Conservation (phyloP, 92 coral and sea anemone species). For the Bergia puertoricense region DNA sequence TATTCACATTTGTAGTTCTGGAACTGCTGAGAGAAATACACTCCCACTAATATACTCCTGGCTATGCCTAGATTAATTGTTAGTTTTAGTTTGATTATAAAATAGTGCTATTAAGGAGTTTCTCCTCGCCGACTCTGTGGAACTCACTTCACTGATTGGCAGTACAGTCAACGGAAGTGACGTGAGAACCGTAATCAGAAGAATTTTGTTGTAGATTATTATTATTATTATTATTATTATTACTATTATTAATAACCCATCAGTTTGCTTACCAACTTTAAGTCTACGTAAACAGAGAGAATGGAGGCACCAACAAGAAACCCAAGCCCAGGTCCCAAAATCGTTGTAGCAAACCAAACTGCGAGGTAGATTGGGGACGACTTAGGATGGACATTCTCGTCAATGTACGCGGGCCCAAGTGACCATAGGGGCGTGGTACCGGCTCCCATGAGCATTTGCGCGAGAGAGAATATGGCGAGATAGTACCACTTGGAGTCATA, state of each 20-base stretch:
- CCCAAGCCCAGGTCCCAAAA: slow-evolving; percentile 86
- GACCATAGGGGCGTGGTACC: slow-evolving; percentile 83
- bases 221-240: too few species aligned
- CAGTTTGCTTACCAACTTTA: slow-evolving; percentile 52
- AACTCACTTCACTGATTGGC: too few species aligned
- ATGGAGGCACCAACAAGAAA: slow-evolving; percentile 75
- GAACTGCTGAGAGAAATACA: too few species aligned
- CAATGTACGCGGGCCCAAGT: slow-evolving; percentile 85
- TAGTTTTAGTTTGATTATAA: too few species aligned
- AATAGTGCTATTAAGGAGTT: too few species aligned
- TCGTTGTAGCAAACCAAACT: slow-evolving; percentile 60
- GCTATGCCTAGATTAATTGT: too few species aligned
- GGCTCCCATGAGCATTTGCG: slow-evolving; percentile 77
- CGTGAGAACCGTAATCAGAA: too few species aligned
- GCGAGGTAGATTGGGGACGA: slow-evolving; percentile 77
- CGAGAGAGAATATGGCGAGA: slow-evolving; percentile 61
- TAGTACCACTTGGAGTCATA: slow-evolving; percentile 72
- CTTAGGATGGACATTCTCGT: slow-evolving; percentile 91
- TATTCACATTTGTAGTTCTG: too few species aligned
- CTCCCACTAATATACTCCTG: too few species aligned
- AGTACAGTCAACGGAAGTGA: too few species aligned
- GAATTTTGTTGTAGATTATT: too few species aligned
- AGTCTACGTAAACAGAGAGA: slow-evolving; percentile 71
- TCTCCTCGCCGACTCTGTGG: too few species aligned
- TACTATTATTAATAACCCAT: neutral